Evolutionary conservation across 2,113 vertebrate genomes (phyloP).

Genomic region (Machaerirhynchus nigripectus): DNA sequence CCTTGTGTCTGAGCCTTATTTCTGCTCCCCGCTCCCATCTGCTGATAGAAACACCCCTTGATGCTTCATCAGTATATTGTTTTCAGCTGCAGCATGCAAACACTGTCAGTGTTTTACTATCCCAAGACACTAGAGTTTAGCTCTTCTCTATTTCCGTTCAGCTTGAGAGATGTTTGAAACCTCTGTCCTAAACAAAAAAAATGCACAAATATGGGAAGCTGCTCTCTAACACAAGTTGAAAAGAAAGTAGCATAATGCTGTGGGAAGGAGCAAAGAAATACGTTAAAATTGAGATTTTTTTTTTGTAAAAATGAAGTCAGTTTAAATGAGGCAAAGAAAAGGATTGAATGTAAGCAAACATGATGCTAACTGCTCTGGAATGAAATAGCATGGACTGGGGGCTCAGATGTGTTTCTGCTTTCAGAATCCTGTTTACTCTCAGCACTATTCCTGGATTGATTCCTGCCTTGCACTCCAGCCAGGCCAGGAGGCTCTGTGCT

Average conservation of each 20-base stretch:
- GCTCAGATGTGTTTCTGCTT: neutral
- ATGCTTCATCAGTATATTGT: neutral
- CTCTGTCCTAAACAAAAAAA: neutral
- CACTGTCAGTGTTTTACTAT: neutral
- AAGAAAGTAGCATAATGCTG: neutral
- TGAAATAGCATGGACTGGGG: neutral
- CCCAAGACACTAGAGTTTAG: neutral
- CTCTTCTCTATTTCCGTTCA: neutral
- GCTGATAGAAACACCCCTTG: neutral
- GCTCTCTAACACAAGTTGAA: neutral
- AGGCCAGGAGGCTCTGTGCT: fast-evolving
- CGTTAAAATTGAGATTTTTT: neutral
- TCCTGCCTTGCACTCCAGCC: neutral
- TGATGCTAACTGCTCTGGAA: neutral
- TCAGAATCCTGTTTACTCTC: neutral
- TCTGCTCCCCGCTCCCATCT: neutral
- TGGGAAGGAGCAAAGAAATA: neutral
- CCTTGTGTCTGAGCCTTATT: neutral
- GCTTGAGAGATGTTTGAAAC: neutral
- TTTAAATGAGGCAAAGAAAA: neutral
- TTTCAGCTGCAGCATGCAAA: neutral
- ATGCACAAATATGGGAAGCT: fast-evolving
- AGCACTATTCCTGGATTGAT: neutral
- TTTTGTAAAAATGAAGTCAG: neutral
- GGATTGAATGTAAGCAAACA: neutral